phyloP scores from a whole-genome alignment of 2,797 vertebrate species.

The Amniataba percoides region DNA sequence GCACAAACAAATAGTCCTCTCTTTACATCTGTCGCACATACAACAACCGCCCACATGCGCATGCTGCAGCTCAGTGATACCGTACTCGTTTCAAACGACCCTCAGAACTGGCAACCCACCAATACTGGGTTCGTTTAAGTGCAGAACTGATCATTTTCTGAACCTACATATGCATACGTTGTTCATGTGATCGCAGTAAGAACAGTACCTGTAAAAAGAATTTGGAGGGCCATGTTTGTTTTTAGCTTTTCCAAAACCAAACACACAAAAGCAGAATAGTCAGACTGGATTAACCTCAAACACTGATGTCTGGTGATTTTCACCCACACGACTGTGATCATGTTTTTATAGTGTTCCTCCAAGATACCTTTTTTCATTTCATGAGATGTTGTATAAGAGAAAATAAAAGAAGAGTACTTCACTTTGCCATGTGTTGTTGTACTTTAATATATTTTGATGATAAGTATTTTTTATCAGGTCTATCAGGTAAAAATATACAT shows the following conservation, averaged over 20 bases:
- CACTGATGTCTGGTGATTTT: too few species aligned
- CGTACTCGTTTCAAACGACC: background rate
- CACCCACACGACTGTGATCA: too few species aligned
- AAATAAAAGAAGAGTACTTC: too few species aligned
- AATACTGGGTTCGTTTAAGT: background rate
- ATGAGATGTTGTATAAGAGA: too few species aligned
- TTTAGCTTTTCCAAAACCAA: background rate
- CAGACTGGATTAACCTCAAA: background rate
- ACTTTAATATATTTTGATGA: too few species aligned
- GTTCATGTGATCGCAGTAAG: too few species aligned
- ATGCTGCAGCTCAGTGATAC: conserved; percentile 23
- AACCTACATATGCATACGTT: background rate
- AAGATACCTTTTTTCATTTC: too few species aligned
- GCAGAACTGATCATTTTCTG: background rate
- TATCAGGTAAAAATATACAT: too few species aligned
- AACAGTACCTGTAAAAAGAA: background rate
- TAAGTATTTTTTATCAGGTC: too few species aligned
- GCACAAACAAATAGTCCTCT: conserved; percentile 2
- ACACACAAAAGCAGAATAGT: background rate
- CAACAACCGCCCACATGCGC: conserved; percentile 24
- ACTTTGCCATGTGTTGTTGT: too few species aligned
- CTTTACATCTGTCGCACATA: conserved; percentile 22
- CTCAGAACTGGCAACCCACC: conserved; percentile 6
- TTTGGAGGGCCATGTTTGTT: background rate
- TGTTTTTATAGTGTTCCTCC: too few species aligned